Base-by-base conservation (phyloP, 2,888 invertebrate species). In the Willowsia nigromaculata region DNA sequence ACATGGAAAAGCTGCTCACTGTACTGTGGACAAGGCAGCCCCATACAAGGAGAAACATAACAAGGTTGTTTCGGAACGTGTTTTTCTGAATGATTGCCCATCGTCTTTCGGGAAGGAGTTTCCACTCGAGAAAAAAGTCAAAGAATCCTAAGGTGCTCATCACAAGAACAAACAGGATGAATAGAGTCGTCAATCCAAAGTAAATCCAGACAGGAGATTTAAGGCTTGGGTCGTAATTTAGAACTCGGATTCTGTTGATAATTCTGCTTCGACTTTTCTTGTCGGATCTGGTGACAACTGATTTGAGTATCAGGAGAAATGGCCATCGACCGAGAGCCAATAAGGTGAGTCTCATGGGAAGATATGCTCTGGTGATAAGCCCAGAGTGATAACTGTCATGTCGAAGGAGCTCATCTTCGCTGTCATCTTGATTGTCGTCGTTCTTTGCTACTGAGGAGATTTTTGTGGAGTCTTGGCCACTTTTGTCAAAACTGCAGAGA, bases 21-120 rank as follows among this genome's bases (percentile, higher is more conserved):
- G 90, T 91, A 6, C 90, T 65, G 59, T 92, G 92, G 9, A 92
- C 18, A 0, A 92, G 78, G 37, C 92, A 92, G 18, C 92, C 91
- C 92, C 92, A 92, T 27, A 92, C 90, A 0, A 92, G 59, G 0
- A 92, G 91, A 82, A 92, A 92, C 11, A 92, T 90, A 9, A 92
- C 91, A 7, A 92, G 47, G 82, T 92, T 92, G n/a, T 86, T 15
- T 25, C 87, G 43, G 62, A 92, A 92, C 3, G 30, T 65, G n/a
- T 65, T 74, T 22, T 92, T 90, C 0, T 65, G 27, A 0, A 65
- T 15, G 0, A 89, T 50, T 22, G 90, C 59, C 92, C 91, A 91
- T 0, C 82, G 40, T 15, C 40, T 13, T 0, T 53, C n/a, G 0
- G 87, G 82, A 71, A 87, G 56, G 0, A 85, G 27, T 11, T 91